Evolutionary conservation across 2,113 vertebrate species (phyloP), one percentile per base, ranked within the genome.

Genomic region (Serinus canaria): DNA sequence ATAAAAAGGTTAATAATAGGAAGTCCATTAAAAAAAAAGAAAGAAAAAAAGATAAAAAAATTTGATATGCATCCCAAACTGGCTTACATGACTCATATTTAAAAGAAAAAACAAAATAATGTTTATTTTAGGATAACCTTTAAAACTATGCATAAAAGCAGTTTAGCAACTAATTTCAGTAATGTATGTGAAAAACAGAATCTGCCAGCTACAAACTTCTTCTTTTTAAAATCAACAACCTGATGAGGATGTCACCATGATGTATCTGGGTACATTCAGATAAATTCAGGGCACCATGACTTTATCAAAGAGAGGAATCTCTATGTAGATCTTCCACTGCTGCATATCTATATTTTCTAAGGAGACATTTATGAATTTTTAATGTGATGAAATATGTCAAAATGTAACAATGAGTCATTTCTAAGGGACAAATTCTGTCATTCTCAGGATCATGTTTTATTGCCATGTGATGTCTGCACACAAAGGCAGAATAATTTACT

Each of bases 351-450:
- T 70, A 55, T 74, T 90, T 89, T 91, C 66, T 44, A 67, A 91
- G 75, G 35, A 89, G 93, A 96, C 75, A 93, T 94, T 97, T 96
- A 97, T 91, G 78, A 97, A 95, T 96, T 69, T 96, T 97, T 97
- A 95, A 96, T 37, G 22, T 95, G 94, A 97, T 92, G 89, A 90
- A 97, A 81, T 78, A 92, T 72, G 64, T 93, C 87, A 90, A 95
- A 97, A 93, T 62, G 72, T 94, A 96, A 95, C 85, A 95, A 89
- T 47, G 60, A 97, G 41, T 79, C 56, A 82, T 92, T 96, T 96
- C 83, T 91, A 96, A 88, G 77, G 92, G 77, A 95, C 55, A 85
- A 89, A 95, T 92, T 94, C 60, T 87, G 49, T 94, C 60, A 89
- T 89, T 95, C 95, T 96, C 58, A 80, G 94, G 86, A 96, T 82